Conservation (phyloP, 1,140 invertebrate species). For the Lordiphosa collinella region DNA sequence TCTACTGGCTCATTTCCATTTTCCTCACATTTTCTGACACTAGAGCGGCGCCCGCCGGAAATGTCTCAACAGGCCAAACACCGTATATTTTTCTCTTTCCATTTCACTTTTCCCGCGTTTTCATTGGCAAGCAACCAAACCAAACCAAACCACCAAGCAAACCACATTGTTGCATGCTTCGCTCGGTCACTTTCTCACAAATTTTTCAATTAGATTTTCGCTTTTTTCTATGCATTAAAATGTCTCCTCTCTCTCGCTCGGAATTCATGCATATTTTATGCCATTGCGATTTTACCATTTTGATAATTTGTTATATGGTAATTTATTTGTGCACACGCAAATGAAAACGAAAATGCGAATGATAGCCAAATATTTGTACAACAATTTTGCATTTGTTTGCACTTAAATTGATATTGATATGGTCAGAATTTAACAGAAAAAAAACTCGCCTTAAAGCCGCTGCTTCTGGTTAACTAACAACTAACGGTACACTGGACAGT, state of each 20-base stretch:
- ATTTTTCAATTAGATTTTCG: constrained; percentile 30
- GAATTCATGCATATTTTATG: constrained; percentile 36
- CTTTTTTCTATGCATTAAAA: constrained; percentile 5
- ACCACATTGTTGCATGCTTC: constrained; percentile 18
- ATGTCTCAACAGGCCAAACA: constrained; percentile 6
- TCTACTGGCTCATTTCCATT: constrained; percentile 6
- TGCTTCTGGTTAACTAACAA: neutral
- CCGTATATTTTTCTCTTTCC: too few relatives aligned
- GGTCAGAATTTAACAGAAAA: too few relatives aligned
- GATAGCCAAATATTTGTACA: constrained; percentile 37
- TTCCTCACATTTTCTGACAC: constrained; percentile 12
- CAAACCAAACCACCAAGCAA: too few relatives aligned
- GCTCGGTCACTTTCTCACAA: constrained; percentile 34
- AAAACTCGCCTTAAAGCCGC: too few relatives aligned
- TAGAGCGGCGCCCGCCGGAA: constrained; percentile 1
- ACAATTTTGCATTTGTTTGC: constrained; percentile 16
- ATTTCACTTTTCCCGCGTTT: too few relatives aligned
- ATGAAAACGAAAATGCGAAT: constrained; percentile 20
- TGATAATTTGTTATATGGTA: constrained; percentile 47
- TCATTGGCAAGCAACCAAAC: too few relatives aligned
- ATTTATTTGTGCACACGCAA: constrained; percentile 25
- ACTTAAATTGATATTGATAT: too few relatives aligned
- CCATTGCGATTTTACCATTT: constrained; percentile 39
- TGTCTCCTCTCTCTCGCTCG: constrained; percentile 16
- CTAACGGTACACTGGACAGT: too few relatives aligned